phyloP scores from a whole-genome alignment of 2,888 invertebrate species.

The Troides helena region DNA sequence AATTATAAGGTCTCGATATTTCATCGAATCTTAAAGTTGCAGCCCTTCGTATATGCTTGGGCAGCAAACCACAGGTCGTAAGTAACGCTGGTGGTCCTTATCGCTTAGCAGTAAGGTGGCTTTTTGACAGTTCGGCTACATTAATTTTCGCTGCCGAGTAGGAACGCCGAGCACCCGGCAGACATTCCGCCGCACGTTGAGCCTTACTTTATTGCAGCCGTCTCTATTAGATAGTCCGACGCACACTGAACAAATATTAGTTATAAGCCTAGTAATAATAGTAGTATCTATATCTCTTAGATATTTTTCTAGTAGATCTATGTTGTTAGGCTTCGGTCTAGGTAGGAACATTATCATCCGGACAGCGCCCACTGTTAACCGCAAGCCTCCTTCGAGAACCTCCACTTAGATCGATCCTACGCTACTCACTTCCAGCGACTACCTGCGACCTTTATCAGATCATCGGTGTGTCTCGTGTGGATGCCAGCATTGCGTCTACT shows the following conservation, averaged over 20 bases:
- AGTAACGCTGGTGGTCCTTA: constrained; percentile 6
- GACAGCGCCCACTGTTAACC: too few relatives aligned
- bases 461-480: too few relatives aligned
- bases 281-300: too few relatives aligned
- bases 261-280: too few relatives aligned
- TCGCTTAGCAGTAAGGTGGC: constrained; percentile 5
- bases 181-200: constrained; percentile 29
- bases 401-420: too few relatives aligned
- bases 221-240: constrained; percentile 21
- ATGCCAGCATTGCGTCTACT: too few relatives aligned
- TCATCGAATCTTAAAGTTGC: constrained; percentile 21
- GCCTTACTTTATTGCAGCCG: constrained; percentile 28
- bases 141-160: constrained; percentile 12
- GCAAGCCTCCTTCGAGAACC: too few relatives aligned
- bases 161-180: constrained; percentile 25
- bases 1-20: constrained; percentile 15
- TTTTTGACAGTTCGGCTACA: constrained; percentile 8
- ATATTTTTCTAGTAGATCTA: too few relatives aligned
- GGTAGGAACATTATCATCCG: too few relatives aligned
- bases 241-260: constrained; percentile 10
- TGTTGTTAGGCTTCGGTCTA: too few relatives aligned
- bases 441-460: too few relatives aligned
- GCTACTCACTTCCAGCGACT: too few relatives aligned
- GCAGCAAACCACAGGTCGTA: not conserved
- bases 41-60: constrained; percentile 20